A percentile compares a stretch with the other conserved stretches of the same genome.
Conservation (phyloP, 2,888 invertebrate genomes). For the Drosophila cognata region DNA sequence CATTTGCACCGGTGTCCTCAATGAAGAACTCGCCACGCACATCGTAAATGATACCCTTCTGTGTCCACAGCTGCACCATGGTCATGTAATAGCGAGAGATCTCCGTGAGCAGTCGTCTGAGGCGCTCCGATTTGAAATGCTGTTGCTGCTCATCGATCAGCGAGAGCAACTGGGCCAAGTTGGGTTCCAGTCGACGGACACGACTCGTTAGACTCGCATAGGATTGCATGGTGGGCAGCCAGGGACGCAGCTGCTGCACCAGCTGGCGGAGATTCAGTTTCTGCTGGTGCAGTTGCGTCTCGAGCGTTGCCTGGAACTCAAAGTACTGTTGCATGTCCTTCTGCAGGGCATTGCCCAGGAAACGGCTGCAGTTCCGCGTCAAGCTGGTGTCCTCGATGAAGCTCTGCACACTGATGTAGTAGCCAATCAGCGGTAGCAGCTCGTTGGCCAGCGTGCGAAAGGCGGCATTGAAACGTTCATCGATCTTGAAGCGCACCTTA, state of each 20-base stretch:
- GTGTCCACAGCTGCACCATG: conserved; percentile 67
- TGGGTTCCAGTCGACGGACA: conserved; percentile 30
- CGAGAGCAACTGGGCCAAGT: conserved; percentile 50
- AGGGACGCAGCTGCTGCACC: conserved; percentile 56
- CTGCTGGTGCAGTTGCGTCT: conserved; percentile 45
- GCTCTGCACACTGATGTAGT: conserved; percentile 63
- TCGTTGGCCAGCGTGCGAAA: conserved; percentile 56
- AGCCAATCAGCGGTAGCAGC: conserved; percentile 53
- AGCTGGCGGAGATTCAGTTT: conserved; percentile 51
- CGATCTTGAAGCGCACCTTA: conserved; percentile 54
- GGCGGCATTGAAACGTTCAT: conserved; percentile 51
- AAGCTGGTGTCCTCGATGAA: conserved; percentile 59
- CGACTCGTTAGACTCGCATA: conserved; percentile 38
- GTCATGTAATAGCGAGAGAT: conserved; percentile 58
- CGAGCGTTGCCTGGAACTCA: conserved; percentile 49
- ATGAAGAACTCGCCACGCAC: conserved; percentile 57
- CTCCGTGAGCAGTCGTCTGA: conserved; percentile 24
- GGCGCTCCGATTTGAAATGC: conserved; percentile 26
- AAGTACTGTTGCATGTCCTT: conserved; percentile 48
- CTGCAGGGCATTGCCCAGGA: conserved; percentile 43
- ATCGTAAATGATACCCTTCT: conserved; percentile 65
- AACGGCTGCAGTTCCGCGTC: conserved; percentile 27
- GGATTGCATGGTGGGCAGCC: conserved; percentile 48
- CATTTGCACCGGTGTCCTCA: conserved; percentile 50
- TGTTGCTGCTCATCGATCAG: conserved; percentile 41